phyloP scores from a whole-genome alignment of 2,797 vertebrate genomes.

The Siniperca undulata region DNA sequence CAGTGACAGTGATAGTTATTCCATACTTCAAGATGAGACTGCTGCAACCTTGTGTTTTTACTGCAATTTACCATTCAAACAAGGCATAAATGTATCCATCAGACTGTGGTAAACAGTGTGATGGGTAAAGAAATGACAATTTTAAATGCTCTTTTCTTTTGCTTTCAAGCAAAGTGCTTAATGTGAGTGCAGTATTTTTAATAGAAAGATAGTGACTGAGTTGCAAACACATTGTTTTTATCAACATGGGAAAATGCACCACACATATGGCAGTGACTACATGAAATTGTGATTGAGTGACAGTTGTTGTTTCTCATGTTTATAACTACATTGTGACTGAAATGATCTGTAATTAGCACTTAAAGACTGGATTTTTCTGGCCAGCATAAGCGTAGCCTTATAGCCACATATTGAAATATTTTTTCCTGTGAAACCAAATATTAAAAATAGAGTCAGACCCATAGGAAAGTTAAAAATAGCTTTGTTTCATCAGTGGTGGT shows the following conservation, averaged over 20 bases:
- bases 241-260: neutral
- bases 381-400: neutral
- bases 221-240: neutral
- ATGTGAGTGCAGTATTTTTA: neutral
- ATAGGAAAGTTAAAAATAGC: neutral
- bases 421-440: neutral
- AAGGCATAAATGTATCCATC: conserved; percentile 25
- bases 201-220: conserved; percentile 1
- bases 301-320: neutral
- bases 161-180: conserved; percentile 16
- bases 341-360: neutral
- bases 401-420: too few relatives aligned
- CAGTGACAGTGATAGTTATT: neutral
- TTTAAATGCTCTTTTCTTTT: conserved; percentile 30
- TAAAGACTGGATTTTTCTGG: neutral
- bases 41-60: neutral
- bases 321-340: neutral
- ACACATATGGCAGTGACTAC: neutral
- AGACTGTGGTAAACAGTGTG: conserved; percentile 19
- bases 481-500: conserved; percentile 11
- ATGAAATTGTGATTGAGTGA: neutral
- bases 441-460: neutral
- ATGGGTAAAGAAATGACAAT: conserved; percentile 20
- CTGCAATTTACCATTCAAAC: conserved; percentile 31
- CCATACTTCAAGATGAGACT: neutral